These are phyloP conservation scores for Argyrosomus regius DNA, from an alignment of 2,797 vertebrate genomes.

Conservation along the genomic window DNA sequence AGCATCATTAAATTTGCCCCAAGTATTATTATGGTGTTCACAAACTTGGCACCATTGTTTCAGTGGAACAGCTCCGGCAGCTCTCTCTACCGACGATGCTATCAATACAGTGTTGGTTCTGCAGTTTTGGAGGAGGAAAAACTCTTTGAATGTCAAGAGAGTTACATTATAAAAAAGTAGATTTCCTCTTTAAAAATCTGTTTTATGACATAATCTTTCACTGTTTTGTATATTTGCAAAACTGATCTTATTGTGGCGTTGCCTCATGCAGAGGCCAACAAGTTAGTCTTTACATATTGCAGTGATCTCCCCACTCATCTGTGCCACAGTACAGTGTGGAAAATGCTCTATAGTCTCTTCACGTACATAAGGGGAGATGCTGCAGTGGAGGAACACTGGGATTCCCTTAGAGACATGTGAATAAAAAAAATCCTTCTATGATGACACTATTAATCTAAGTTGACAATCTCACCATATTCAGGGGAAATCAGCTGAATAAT, in stretches of 20 bases:
- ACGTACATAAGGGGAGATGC: slow-evolving; percentile 33
- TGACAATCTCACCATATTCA: slow-evolving; percentile 59
- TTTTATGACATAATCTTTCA: neutral
- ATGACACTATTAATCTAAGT: slow-evolving; percentile 67
- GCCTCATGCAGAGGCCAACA: neutral
- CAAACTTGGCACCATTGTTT: slow-evolving; percentile 33
- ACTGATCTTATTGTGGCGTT: neutral
- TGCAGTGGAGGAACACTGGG: slow-evolving; percentile 46
- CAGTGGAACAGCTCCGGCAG: slow-evolving; percentile 2
- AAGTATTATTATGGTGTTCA: slow-evolving; percentile 14
- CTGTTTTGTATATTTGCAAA: slow-evolving; percentile 14
- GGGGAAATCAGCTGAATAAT: slow-evolving; percentile 56
- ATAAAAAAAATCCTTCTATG: slow-evolving; percentile 51
- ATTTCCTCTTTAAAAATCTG: neutral
- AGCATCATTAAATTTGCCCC: slow-evolving; percentile 38
- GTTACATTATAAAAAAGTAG: neutral
- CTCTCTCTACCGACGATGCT: slow-evolving; percentile 16
- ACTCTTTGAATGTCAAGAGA: slow-evolving; percentile 16
- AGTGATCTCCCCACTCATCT: slow-evolving; percentile 33
- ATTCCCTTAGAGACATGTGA: slow-evolving; percentile 59
- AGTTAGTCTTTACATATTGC: slow-evolving; percentile 28
- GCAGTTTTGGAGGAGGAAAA: slow-evolving; percentile 16
- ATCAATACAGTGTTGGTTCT: slow-evolving; percentile 36
- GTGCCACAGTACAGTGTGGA: slow-evolving; percentile 35
- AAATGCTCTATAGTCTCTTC: slow-evolving; percentile 55